phyloP scores from a whole-genome alignment of 2,888 invertebrate species.

The Limnephilus lunatus region DNA sequence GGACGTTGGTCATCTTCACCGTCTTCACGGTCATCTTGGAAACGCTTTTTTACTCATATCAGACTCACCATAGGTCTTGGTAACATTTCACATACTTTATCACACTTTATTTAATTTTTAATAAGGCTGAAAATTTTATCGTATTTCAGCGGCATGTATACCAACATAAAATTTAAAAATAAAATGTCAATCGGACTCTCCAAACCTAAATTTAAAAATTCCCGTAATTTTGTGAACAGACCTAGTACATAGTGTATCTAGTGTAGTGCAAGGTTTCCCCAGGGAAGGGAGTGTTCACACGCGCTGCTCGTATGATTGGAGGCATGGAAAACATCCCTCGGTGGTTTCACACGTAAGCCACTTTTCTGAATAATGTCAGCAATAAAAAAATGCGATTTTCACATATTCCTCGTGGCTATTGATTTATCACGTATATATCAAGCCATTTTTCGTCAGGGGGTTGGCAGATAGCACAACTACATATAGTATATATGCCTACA shows the following conservation, averaged over 20 bases:
- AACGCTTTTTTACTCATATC: no score
- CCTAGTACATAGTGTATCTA: neutral
- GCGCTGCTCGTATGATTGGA: neutral
- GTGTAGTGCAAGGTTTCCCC: slow-evolving; percentile 22
- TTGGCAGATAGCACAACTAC: neutral
- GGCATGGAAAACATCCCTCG: neutral
- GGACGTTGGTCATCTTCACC: no score
- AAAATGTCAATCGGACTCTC: no score
- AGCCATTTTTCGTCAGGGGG: neutral
- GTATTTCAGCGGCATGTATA: no score
- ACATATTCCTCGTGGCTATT: neutral
- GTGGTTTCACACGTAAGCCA: neutral
- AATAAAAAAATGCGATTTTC: neutral
- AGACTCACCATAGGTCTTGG: no score
- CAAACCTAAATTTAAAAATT: no score
- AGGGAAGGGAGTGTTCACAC: slow-evolving; percentile 14
- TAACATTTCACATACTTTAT: no score
- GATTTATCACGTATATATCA: neutral
- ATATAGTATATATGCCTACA: neutral
- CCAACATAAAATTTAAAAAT: no score
- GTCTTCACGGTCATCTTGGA: no score
- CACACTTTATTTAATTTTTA: no score
- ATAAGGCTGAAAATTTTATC: no score
- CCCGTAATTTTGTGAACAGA: no score
- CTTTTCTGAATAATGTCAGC: neutral